Base-by-base conservation (phyloP, 2,797 vertebrate genomes). In the Pseudochirops corinnae region DNA sequence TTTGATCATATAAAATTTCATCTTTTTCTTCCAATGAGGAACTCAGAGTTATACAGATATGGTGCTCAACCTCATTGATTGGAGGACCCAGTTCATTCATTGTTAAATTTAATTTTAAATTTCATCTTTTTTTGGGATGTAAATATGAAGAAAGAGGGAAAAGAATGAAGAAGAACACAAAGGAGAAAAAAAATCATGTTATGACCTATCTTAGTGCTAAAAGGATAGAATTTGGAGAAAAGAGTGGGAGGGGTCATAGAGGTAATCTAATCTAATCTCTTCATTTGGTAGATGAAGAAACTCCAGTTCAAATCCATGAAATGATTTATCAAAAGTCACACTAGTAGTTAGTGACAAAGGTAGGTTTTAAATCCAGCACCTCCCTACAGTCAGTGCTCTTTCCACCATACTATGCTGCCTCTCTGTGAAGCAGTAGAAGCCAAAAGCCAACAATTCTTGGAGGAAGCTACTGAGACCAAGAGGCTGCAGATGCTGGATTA, bases 151-250 rank as follows among this genome's bases (percentile, higher is more conserved):
- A 96, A 26, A 93, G 96, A 93, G 92, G 93, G 96, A 90, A 97
- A 95, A 92, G 94, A 97, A 95, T 31, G 56, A 94, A 95, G 92
- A 9, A 93, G 18, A 18, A 91, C 39, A 93, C 57, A 96, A 53
- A 92, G 97, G 95, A 97, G 92, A 97, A 95, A 97, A 97, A 97
- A 97, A 97, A 97, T 97, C 93, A 96, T 96, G 92, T 96, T 92
- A 95, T 97, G 82, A 95, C 67, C 96, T 94, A 55, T 57, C 93
- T 94, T 91, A 57, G 46, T 93, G 58, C 95, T 91, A 93, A 95
- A 82, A 96, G 93, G 33, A 46, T 90, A 5, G 55, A 93, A 95
- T 16, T 94, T 95, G 55, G 46, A 97, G 46, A 96, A 26, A 96
- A 60, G 52, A 7, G 7, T 82, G 2, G 39, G 10, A 46, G 21